Conservation (phyloP, 1,140 invertebrate genomes). For the Drosophila seguyi region DNA sequence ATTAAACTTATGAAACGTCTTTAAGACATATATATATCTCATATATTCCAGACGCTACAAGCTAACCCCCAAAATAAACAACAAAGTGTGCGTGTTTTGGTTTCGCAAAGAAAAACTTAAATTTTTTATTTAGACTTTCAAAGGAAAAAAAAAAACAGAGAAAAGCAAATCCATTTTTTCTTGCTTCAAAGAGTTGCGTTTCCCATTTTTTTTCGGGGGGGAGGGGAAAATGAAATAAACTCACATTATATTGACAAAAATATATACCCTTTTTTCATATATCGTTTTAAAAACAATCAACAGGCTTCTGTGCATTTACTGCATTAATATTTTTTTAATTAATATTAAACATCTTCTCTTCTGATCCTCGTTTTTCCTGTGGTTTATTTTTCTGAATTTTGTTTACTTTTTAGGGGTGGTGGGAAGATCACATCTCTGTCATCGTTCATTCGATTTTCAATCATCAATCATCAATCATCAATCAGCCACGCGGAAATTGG, state of each 20-base stretch:
- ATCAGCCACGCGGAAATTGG: background rate
- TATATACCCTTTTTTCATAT: conserved; percentile 27
- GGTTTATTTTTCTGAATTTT: background rate
- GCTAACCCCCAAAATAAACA: background rate
- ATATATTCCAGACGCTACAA: too few relatives aligned
- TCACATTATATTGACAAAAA: conserved; percentile 59
- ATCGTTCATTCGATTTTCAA: conserved; percentile 18
- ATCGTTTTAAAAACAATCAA: conserved; percentile 51
- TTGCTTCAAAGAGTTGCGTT: conserved; percentile 19
- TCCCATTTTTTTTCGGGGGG: too few relatives aligned
- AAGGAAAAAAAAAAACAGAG: conserved; percentile 11
- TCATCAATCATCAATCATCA: too few relatives aligned
- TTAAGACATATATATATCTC: too few relatives aligned
- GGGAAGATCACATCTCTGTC: conserved; percentile 12
- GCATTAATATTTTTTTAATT: conserved; percentile 34
- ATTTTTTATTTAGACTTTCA: conserved; percentile 33
- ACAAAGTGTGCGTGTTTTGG: background rate
- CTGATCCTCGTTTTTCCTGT: background rate
- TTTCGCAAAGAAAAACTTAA: conserved; percentile 30
- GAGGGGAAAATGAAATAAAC: conserved; percentile 14
- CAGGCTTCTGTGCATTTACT: conserved; percentile 35
- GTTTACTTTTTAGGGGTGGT: background rate
- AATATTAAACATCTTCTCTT: conserved; percentile 17
- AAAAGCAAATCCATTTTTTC: conserved; percentile 7
- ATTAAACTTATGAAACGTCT: too few relatives aligned